Evolutionary conservation across 2,113 vertebrate genomes (phyloP).

Genomic region (Lycaon pictus): DNA sequence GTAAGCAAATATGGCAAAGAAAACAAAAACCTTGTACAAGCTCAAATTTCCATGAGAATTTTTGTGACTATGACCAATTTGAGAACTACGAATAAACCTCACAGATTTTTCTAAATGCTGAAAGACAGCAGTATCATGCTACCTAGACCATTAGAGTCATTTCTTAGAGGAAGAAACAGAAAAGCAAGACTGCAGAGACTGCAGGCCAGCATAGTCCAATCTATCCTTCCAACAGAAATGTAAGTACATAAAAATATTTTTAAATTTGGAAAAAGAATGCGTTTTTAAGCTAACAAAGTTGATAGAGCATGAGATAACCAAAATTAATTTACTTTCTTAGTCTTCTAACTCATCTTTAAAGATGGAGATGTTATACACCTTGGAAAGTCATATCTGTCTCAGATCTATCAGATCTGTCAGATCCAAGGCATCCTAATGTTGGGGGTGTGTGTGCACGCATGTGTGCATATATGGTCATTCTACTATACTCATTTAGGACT

Average conservation of each 20-base stretch:
- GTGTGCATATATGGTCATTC: not conserved
- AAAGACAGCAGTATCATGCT: not conserved
- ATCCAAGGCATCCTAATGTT: not conserved
- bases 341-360: constrained; percentile 7
- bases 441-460: not conserved
- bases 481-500: not conserved
- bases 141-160: not conserved
- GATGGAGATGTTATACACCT: not conserved
- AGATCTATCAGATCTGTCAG: not conserved
- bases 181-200: not conserved
- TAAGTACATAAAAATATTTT: not conserved
- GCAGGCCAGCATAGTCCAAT: not conserved
- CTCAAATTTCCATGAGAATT: not conserved
- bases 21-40: not conserved
- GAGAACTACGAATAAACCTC: not conserved
- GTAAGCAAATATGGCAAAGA: not conserved
- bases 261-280: not conserved
- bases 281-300: not conserved
- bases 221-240: not conserved
- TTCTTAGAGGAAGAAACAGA: not conserved
- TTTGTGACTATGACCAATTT: not conserved
- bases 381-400: not conserved
- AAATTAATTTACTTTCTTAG: not conserved
- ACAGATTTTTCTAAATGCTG: not conserved
- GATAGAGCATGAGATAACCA: not conserved